These are phyloP conservation scores for Blennius ocellaris DNA, from an alignment of 2,113 vertebrate species.

Conservation along the genomic window DNA sequence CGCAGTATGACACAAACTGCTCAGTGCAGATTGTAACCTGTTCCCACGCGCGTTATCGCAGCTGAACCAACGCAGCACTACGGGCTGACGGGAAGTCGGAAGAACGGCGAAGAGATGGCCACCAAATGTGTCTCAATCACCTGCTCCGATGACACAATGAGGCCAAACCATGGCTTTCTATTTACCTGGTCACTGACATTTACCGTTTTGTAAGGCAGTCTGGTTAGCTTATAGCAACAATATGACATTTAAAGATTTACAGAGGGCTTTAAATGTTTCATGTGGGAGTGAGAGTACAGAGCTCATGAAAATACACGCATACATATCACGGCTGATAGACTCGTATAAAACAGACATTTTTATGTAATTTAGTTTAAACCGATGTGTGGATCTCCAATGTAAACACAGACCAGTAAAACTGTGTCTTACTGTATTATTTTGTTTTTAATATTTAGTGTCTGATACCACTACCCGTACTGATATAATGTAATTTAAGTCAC, in stretches of 20 bases:
- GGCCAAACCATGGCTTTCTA: background rate
- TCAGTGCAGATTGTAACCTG: constrained; percentile 14
- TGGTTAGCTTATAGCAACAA: background rate
- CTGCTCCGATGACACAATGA: constrained; percentile 18
- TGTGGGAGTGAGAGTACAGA: too few relatives aligned
- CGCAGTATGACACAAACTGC: constrained; percentile 43
- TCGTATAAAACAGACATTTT: too few relatives aligned
- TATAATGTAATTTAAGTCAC: too few relatives aligned
- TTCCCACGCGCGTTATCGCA: constrained; percentile 34
- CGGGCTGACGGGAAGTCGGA: constrained; percentile 40
- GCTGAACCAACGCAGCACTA: constrained; percentile 43
- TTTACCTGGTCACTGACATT: constrained; percentile 1
- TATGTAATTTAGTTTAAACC: too few relatives aligned
- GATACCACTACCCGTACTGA: too few relatives aligned
- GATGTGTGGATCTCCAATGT: too few relatives aligned
- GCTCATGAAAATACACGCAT: too few relatives aligned
- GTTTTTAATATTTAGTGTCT: too few relatives aligned
- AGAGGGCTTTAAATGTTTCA: background rate
- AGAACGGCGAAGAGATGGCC: constrained; percentile 23
- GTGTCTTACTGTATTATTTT: too few relatives aligned
- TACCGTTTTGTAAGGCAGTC: background rate
- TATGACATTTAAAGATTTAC: too few relatives aligned
- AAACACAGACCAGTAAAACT: too few relatives aligned
- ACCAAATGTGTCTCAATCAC: constrained; percentile 43
- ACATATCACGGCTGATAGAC: too few relatives aligned